Conservation (phyloP, 2,113 vertebrate genomes). For the Stomatorhinus ivindoensis region DNA sequence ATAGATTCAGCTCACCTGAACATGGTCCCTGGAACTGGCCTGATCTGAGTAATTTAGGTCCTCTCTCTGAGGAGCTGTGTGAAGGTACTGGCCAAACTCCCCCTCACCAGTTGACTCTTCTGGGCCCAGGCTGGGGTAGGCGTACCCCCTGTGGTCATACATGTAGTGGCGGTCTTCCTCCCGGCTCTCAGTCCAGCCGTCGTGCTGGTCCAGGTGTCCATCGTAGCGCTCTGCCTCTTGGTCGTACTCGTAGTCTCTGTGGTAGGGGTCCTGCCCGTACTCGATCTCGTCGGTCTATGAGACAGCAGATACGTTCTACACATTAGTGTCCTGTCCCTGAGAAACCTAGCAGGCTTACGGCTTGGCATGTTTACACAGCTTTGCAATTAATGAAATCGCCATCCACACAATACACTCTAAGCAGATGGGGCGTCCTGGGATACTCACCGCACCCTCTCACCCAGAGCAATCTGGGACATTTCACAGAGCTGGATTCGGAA, state of each 20-base stretch:
- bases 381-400: not conserved
- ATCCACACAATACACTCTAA: not conserved
- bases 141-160: conserved; percentile 50
- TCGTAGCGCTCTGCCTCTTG: conserved; percentile 42
- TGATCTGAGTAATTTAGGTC: conserved; percentile 54
- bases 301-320: not conserved
- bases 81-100: conserved; percentile 59
- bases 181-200: conserved; percentile 57
- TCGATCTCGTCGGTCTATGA: conserved; percentile 52
- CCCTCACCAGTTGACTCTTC: conserved; percentile 56
- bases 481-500: not conserved
- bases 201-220: conserved; percentile 46
- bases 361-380: not conserved
- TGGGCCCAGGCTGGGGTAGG: conserved; percentile 44
- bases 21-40: conserved; percentile 18
- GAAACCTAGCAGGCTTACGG: not conserved
- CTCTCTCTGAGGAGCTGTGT: conserved; percentile 46
- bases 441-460: not conserved
- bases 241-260: conserved; percentile 49
- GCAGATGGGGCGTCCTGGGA: not conserved
- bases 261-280: conserved; percentile 43
- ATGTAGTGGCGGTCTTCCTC: conserved; percentile 42
- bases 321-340: not conserved
- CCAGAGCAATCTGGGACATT: not conserved
- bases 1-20: not conserved